Evolutionary conservation across 1,140 invertebrate genomes (phyloP), one percentile per base, ranked within the genome.

Genomic region (Melanaphis sacchari): DNA sequence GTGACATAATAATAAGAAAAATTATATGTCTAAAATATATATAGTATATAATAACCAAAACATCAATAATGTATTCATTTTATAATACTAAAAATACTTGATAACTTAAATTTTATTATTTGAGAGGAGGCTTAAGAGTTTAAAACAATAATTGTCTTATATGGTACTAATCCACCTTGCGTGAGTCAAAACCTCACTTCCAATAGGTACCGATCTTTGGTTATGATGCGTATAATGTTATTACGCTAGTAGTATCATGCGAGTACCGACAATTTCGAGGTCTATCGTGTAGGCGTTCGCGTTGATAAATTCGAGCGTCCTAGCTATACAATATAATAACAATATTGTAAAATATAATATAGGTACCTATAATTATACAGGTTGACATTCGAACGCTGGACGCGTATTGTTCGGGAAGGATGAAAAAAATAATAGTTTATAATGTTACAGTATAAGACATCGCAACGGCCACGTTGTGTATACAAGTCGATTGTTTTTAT

Each of bases 401-500:
- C 59, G 31, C n/a, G 59, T 76, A 76, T 76, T 76, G 59, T 76
- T 76, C 15, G n/a, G n/a, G 31, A 21, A 76, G 31, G 59, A 76
- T 76, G 59, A n/a, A 76, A 66, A 76, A n/a, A 76, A 76, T 76
- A 76, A 76, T 18, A 7, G 46, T 21, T 76, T 76, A 76, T 59
- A 59, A 54, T 15, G 59, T 15, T n/a, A n/a, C 31, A 15, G 59
- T 18, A n/a, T 76, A 76, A 76, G n/a, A 76, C 15, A 18, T n/a
- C 59, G 15, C 31, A 18, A 31, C 15, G 59, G 54, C 8, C n/a
- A n/a, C n/a, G n/a, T n/a, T n/a, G 54, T 31, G 31, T 31, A 31
- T 49, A 59, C 59, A n/a, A 76, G 31, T 76, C 59, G 59, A 76
- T 76, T 76, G 59, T 76, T 76, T 76, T 76, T 76, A 59, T 76